Evolutionary conservation across 2,113 vertebrate species (phyloP).

Genomic region (Cairina moschata): DNA sequence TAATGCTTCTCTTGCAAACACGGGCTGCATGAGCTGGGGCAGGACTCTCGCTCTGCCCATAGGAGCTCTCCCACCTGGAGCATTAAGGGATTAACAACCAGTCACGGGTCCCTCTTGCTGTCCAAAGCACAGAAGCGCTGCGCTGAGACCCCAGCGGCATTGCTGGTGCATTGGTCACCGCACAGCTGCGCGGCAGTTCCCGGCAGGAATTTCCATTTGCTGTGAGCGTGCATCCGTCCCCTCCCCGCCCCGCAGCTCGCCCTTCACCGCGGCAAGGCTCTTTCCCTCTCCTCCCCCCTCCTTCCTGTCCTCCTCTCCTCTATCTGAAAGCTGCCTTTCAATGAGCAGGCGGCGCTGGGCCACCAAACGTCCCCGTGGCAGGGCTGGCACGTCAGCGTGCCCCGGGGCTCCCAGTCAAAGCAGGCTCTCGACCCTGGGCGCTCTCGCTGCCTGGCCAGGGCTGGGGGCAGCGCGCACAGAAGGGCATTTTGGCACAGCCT

Average conservation of each 20-base stretch:
- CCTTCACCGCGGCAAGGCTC: background rate
- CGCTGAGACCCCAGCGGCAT: background rate
- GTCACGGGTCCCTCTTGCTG: background rate
- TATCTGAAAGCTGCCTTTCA: background rate
- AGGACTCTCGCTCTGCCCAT: background rate
- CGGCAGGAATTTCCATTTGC: background rate
- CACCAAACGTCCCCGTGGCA: background rate
- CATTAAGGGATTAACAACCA: rapidly evolving
- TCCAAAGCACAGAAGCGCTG: background rate
- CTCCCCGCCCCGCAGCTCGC: background rate
- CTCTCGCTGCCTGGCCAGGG: background rate
- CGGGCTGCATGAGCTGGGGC: background rate
- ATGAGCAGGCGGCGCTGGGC: background rate
- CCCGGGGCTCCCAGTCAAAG: background rate
- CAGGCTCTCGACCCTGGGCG: background rate
- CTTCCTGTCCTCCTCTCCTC: background rate
- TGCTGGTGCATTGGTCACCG: rapidly evolving
- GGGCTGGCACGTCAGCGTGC: background rate
- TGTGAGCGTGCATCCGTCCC: background rate
- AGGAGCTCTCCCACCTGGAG: background rate
- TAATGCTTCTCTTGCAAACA: rapidly evolving
- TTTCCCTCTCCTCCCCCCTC: background rate
- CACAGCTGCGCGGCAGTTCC: background rate
- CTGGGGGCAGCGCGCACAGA: background rate
- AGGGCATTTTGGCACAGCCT: background rate